Evolutionary conservation across 2,888 invertebrate genomes (phyloP), one percentile per base, ranked within the genome.

Genomic region (Gortyna flavago): DNA sequence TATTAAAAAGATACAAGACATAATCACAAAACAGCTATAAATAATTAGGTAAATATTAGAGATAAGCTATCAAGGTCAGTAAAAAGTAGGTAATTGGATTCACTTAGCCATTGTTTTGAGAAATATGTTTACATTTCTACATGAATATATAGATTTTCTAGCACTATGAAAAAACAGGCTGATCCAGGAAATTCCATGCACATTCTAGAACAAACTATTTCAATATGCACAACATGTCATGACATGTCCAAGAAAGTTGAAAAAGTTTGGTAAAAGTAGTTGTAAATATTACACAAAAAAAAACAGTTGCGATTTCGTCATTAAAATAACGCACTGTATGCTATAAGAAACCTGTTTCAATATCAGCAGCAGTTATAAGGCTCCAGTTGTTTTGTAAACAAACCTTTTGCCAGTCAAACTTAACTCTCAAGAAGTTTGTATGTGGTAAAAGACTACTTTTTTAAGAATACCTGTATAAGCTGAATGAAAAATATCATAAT

Each of bases 381-480:
- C 67, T 68, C 18, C 29, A 77, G 68, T 83, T 88, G 86, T 88
- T 89, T 89, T 88, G 88, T 89, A 89, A 89, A 89, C 88, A 89
- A 88, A 90, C 76, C 35, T 70, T 83, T 77, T 38, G 21, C 16
- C 13, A 44, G 29, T 62, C 35, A 72, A 61, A 41, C 61, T 38
- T 13, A 35, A 64, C 25, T 59, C 32, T 13, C 29, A 57, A 29
- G 6, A 72, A 75, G 72, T 61, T 74, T 67, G 0, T 38, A 9
- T n/a, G 21, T 25, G n/a, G 25, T 51, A 68, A n/a, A 66, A 7
- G 8, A 51, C 11, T n/a, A 11, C 0, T 9, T 62, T 79, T n/a
- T 9, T 0, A 38, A 9, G 13, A 69, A 66, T 32, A 59, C 4
- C 61, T 25, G 11, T n/a, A 29, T 51, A 66, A 54, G 18, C 11